Evolutionary conservation across 1,140 invertebrate genomes (phyloP).

Genomic region (Hormaphis cornu): DNA sequence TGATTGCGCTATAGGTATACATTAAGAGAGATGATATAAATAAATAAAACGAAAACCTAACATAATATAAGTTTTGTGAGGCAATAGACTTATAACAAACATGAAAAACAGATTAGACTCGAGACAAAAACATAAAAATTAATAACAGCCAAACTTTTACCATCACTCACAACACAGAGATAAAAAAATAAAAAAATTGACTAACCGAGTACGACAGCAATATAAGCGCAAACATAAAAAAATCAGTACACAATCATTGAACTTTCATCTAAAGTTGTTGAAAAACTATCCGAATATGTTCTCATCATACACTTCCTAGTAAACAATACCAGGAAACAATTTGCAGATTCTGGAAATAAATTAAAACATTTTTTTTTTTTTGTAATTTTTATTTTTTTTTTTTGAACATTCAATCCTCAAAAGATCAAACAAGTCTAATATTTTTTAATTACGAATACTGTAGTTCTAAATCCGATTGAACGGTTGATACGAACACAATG

Average conservation of each 20-base stretch:
- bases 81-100: background rate
- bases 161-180: background rate
- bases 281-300: slow-evolving; percentile 4
- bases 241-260: slow-evolving; percentile 5
- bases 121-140: background rate
- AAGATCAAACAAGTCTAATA: slow-evolving; percentile 22
- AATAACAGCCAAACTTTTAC: background rate
- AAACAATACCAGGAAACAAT: background rate
- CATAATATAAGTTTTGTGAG: too few species aligned
- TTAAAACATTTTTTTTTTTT: background rate
- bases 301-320: slow-evolving; percentile 19
- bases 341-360: slow-evolving; percentile 22
- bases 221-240: background rate
- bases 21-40: too few species aligned
- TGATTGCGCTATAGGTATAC: too few species aligned
- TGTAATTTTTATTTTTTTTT: background rate
- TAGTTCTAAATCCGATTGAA: slow-evolving; percentile 3
- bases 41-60: too few species aligned
- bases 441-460: slow-evolving; percentile 29
- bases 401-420: slow-evolving; percentile 24
- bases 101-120: background rate
- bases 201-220: background rate
- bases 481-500: slow-evolving; percentile 23
- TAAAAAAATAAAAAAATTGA: background rate
- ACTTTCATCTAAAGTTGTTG: background rate